Evolutionary conservation across 1,140 invertebrate genomes (phyloP), one percentile per base, ranked within the genome.

Genomic region (Drosophila kepulauana): DNA sequence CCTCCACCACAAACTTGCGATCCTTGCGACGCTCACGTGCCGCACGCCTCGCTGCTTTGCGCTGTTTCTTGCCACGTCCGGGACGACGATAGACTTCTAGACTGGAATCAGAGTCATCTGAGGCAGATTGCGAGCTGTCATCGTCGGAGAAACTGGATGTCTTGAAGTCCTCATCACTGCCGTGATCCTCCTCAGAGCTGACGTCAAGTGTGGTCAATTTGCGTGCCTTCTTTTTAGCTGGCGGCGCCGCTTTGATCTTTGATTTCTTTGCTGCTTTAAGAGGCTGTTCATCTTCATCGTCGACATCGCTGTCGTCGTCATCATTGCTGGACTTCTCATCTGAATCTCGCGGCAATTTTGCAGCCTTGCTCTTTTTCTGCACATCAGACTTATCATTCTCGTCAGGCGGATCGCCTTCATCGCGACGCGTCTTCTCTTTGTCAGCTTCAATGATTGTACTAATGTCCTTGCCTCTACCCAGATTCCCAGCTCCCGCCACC

Each of bases 401-500:
- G 15, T 94, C 93, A 1, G 93, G 93, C 16, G 92, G 64, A 13
- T 70, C 78, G 30, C 82, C 69, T 5, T 90, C 72, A 8, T 93
- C 89, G 1, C 86, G 81, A 25, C 72, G 79, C 1, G 66, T 66
- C 69, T 94, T 94, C 74, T 96, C 95, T 78, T 97, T 96, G 65
- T 96, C 96, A 0, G 96, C 96, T 78, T 97, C 96, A 0, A 97
- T 96, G 66, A 98, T 98, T 35, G 97, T 98, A 8, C 95, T 95
- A 65, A 98, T 98, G 89, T 98, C 97, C 92, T 98, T 98, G 0
- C 97, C 97, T 38, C 96, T 94, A 4, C 97, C 96, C 77, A 96
- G 95, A 92, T 97, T 97, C 0, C 96, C 96, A 2, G 96, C 96
- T 15, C 96, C 95, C 25, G 95, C 95, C 2, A 95, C 95, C 6